phyloP scores from a whole-genome alignment of 2,888 invertebrate genomes.

The Leucoma salicis region DNA sequence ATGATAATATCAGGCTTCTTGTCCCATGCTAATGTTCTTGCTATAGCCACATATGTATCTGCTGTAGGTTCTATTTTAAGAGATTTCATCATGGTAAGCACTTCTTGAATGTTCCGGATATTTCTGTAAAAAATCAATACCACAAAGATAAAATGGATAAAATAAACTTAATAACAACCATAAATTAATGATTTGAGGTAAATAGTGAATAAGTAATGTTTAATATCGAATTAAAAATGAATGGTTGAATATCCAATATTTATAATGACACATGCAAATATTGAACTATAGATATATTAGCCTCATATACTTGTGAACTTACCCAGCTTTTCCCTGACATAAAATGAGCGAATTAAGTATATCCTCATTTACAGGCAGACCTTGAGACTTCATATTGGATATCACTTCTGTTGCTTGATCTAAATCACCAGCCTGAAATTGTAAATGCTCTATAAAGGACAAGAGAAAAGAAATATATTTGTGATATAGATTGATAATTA shows the following conservation, averaged over 20 bases:
- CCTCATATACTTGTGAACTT: slow-evolving; percentile 31
- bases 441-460: too few relatives aligned
- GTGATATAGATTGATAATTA: too few relatives aligned
- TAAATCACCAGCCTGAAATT: slow-evolving; percentile 76
- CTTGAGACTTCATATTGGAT: slow-evolving; percentile 81
- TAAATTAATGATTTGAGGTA: too few relatives aligned
- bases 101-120: slow-evolving; percentile 64
- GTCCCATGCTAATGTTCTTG: slow-evolving; percentile 75
- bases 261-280: too few relatives aligned
- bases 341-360: slow-evolving; percentile 83
- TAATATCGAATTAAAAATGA: too few relatives aligned
- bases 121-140: slow-evolving; percentile 51
- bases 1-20: slow-evolving; percentile 53
- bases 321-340: slow-evolving; percentile 82
- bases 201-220: too few relatives aligned
- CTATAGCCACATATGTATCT: slow-evolving; percentile 75
- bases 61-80: slow-evolving; percentile 70
- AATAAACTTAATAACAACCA: too few relatives aligned
- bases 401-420: slow-evolving; percentile 81
- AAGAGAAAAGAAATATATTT: too few relatives aligned
- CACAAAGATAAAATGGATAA: too few relatives aligned
- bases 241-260: too few relatives aligned
- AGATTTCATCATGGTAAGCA: slow-evolving; percentile 82
- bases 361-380: slow-evolving; percentile 78
- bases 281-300: too few relatives aligned